phyloP scores from a whole-genome alignment of 92 coral and sea anemone genomes.

The Parazoanthus darwini region DNA sequence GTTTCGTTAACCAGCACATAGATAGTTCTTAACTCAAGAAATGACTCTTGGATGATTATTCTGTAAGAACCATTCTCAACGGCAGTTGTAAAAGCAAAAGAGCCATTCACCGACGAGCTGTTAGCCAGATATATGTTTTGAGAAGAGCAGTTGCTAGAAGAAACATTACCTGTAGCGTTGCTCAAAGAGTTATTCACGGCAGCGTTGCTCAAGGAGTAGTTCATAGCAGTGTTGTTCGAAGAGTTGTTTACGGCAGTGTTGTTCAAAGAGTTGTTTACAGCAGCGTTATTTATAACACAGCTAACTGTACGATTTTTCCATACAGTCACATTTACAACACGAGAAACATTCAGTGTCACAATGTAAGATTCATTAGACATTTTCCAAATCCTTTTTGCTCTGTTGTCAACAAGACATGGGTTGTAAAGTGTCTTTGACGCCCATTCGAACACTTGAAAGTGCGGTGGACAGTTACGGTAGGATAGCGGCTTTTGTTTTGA shows the following conservation, averaged over 20 bases:
- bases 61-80: slow-evolving; percentile 44
- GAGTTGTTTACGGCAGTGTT: not conserved
- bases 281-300: slow-evolving; percentile 3
- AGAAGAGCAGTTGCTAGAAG: slow-evolving; percentile 18
- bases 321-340: slow-evolving; percentile 36
- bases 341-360: slow-evolving; percentile 48
- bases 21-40: slow-evolving; percentile 32
- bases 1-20: slow-evolving; percentile 59
- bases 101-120: slow-evolving; percentile 34
- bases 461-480: slow-evolving; percentile 52
- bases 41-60: slow-evolving; percentile 54
- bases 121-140: slow-evolving; percentile 15
- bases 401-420: slow-evolving; percentile 47
- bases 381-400: slow-evolving; percentile 51
- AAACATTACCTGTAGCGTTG: not conserved
- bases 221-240: not conserved
- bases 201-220: not conserved
- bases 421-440: slow-evolving; percentile 56
- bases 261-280: slow-evolving; percentile 15
- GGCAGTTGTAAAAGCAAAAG: slow-evolving; percentile 29
- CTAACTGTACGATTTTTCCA: slow-evolving; percentile 44
- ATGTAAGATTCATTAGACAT: slow-evolving; percentile 48
- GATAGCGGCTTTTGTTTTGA: slow-evolving; percentile 23
- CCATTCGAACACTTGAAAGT: slow-evolving; percentile 42
- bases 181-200: slow-evolving; percentile 14